Base-by-base conservation (phyloP, 2,113 vertebrate genomes). In the Oenanthe oenanthe region DNA sequence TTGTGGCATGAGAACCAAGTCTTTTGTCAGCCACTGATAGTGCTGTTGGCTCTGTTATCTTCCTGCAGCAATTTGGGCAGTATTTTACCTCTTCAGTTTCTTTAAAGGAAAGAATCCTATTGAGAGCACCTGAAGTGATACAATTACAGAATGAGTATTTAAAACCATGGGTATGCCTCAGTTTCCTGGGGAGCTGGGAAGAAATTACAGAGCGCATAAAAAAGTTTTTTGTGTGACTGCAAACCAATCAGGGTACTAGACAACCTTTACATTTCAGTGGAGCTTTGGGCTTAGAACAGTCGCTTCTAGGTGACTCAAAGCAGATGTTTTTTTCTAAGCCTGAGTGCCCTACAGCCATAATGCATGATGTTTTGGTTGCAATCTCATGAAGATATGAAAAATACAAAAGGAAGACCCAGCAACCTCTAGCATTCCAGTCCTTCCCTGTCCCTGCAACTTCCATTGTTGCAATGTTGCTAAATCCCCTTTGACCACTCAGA, bases 71-170 rank as follows among this genome's bases (percentile, higher is more conserved):
- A 71, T 88, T 66, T 91, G 56, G 80, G 77, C 31, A 3, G 7
- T 58, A 29, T 56, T 89, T 89, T 80, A 88, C 48, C 40, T 70
- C 80, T 92, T 79, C 7, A 48, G 56, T 67, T 79, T 63, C 77
- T 95, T 91, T 81, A 66, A 65, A 86, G 62, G 60, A 93, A 85
- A 45, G 58, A 79, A 89, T 76, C 58, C 73, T 85, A 56, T 57
- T 79, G 83, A 88, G 83, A 79, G 82, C 66, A 91, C 77, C 63
- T 83, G 60, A 66, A 81, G 40, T 63, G 88, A 75, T 70, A 67
- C 16, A 89, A 34, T 92, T 85, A 71, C 47, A 94, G 56, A n/a
- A 34, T 7, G 8, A 57, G 13, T 29, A 48, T 71, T 92, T 93
- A 93, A 96, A 93, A 66, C 17, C 21, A 17, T 40, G 56, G 45